These are phyloP conservation scores for Rhinogobio ventralis DNA, from an alignment of 2,797 vertebrate genomes.

Conservation along the genomic window DNA sequence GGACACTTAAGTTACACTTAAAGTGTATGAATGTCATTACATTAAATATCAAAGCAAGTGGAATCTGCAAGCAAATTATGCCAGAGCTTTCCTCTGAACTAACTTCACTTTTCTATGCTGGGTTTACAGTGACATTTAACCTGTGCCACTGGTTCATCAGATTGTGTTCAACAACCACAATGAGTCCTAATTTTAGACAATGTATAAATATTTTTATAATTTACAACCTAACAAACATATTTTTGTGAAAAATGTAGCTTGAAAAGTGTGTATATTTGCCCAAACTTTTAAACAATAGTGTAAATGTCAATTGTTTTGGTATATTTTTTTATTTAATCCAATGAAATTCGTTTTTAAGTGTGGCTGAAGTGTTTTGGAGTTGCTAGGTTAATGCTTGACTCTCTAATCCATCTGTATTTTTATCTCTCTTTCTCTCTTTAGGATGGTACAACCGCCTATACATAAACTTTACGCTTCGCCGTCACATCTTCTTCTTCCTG, in stretches of 20 bases:
- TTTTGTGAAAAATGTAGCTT: background rate
- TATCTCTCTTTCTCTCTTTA: conserved; percentile 65
- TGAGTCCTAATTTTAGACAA: background rate
- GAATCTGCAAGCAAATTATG: background rate
- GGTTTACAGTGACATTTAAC: background rate
- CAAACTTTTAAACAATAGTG: background rate
- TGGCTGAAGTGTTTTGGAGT: background rate
- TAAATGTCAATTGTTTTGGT: background rate
- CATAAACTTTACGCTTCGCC: conserved; percentile 92
- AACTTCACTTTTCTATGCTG: background rate
- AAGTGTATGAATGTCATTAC: conserved; percentile 10
- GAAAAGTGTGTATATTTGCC: background rate
- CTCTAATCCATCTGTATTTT: background rate
- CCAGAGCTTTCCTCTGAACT: background rate
- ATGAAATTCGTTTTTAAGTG: background rate
- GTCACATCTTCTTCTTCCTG: conserved; percentile 98
- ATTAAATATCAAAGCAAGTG: conserved; percentile 34
- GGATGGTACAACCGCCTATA: conserved; percentile 98
- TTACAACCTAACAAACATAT: background rate
- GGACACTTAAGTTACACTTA: conserved; percentile 26
- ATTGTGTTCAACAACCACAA: background rate
- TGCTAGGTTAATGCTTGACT: background rate
- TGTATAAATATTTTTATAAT: background rate
- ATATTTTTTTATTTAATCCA: background rate
- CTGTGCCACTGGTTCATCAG: background rate